Percentiles rank a stretch among this genome's conserved stretches.
These are phyloP conservation scores for Urophycis tenuis DNA, from an alignment of 2,797 vertebrate genomes.

Conservation along the genomic window DNA sequence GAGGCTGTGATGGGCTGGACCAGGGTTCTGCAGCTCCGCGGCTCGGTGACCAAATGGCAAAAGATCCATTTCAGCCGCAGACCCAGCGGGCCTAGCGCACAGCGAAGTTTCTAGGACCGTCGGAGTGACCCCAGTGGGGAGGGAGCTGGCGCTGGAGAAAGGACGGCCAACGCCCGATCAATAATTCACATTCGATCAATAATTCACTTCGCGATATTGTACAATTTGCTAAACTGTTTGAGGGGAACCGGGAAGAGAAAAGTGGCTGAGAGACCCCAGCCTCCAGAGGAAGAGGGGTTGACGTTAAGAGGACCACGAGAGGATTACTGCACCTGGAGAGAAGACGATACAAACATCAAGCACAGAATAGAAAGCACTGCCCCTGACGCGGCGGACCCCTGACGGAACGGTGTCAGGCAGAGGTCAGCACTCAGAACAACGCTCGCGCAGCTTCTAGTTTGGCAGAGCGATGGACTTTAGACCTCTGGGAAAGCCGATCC, in stretches of 20 bases:
- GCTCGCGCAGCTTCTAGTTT: not conserved
- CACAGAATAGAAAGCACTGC: not conserved
- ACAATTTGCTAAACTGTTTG: not conserved
- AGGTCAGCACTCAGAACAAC: not conserved
- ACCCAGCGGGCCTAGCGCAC: conserved; percentile 10
- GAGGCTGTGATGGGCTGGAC: conserved; percentile 27
- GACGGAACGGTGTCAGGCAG: not conserved
- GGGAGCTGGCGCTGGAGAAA: conserved; percentile 11
- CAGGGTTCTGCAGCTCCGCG: conserved; percentile 4
- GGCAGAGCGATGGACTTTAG: not conserved
- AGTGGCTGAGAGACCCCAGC: conserved; percentile 12
- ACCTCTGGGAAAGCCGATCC: not conserved
- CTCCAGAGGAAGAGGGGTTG: not conserved
- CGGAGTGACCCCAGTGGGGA: not conserved
- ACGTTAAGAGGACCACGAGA: not conserved
- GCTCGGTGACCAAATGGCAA: conserved; percentile 5
- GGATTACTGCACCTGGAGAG: not conserved
- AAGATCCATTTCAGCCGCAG: conserved; percentile 27
- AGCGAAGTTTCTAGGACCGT: not conserved
- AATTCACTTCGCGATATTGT: not conserved
- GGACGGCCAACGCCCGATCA: conserved; percentile 47
- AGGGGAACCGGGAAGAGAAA: conserved; percentile 17
- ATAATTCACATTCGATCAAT: conserved; percentile 58
- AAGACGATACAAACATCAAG: not conserved
- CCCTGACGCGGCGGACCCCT: not conserved